Evolutionary conservation across 1,140 invertebrate species (phyloP).

Genomic region (Drusus annulatus): DNA sequence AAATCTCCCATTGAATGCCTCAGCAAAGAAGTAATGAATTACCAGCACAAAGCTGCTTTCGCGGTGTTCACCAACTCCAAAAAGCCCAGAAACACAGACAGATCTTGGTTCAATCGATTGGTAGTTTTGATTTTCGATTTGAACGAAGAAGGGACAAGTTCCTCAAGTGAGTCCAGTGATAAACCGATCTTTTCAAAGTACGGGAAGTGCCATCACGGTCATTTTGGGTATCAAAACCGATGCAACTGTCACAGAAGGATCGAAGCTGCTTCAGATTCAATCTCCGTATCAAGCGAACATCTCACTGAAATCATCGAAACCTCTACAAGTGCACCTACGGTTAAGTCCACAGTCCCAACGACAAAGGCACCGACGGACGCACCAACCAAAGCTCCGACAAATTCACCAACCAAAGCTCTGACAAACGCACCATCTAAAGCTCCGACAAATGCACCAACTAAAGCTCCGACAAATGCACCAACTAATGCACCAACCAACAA

Average conservation of each 20-base stretch:
- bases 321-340: too few relatives aligned
- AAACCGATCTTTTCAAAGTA: neutral
- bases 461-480: neutral
- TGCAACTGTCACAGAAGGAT: neutral
- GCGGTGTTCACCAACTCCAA: neutral
- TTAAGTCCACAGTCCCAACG: neutral
- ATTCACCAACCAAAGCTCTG: neutral
- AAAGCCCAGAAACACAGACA: neutral
- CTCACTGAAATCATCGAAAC: too few relatives aligned
- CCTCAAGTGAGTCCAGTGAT: neutral
- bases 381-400: neutral
- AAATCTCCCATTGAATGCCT: too few relatives aligned
- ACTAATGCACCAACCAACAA: neutral
- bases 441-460: neutral
- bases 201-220: constrained; percentile 4
- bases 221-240: neutral
- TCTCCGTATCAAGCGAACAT: neutral
- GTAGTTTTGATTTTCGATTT: neutral
- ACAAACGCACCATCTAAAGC: neutral
- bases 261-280: neutral
- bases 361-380: neutral
- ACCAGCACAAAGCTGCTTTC: too few relatives aligned
- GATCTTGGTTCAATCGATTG: neutral
- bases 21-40: too few relatives aligned
- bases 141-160: neutral